These are phyloP conservation scores for Natator depressus DNA, from an alignment of 2,113 vertebrate genomes.

Conservation along the genomic window DNA sequence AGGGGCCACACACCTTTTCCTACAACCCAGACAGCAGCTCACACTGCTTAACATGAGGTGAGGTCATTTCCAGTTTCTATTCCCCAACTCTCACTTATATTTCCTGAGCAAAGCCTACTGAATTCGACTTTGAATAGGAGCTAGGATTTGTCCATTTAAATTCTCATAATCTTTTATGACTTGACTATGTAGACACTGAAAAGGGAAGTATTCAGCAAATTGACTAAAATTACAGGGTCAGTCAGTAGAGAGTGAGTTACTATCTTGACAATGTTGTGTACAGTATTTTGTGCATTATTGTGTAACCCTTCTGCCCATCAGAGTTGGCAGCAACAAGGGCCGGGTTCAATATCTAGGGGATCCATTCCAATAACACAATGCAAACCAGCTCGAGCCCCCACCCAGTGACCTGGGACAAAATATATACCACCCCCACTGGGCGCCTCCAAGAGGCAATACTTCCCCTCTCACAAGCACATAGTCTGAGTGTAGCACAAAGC, in stretches of 20 bases:
- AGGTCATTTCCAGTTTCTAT: background rate
- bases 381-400: too few species aligned
- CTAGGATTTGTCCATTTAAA: background rate
- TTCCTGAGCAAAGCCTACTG: background rate
- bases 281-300: background rate
- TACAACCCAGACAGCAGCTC: background rate
- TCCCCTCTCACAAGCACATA: too few species aligned
- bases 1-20: background rate
- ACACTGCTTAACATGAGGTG: background rate
- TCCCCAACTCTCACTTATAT: background rate
- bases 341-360: too few species aligned
- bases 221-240: background rate
- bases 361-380: too few species aligned
- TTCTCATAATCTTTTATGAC: background rate
- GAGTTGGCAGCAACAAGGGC: too few species aligned
- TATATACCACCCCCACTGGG: too few species aligned
- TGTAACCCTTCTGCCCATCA: too few species aligned
- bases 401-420: too few species aligned
- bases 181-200: fast-evolving
- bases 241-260: background rate
- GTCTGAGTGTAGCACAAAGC: too few species aligned
- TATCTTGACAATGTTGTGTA: background rate
- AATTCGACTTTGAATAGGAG: background rate
- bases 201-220: background rate
- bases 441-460: too few species aligned